phyloP scores from a whole-genome alignment of 2,888 invertebrate species.

The Antitype chi region DNA sequence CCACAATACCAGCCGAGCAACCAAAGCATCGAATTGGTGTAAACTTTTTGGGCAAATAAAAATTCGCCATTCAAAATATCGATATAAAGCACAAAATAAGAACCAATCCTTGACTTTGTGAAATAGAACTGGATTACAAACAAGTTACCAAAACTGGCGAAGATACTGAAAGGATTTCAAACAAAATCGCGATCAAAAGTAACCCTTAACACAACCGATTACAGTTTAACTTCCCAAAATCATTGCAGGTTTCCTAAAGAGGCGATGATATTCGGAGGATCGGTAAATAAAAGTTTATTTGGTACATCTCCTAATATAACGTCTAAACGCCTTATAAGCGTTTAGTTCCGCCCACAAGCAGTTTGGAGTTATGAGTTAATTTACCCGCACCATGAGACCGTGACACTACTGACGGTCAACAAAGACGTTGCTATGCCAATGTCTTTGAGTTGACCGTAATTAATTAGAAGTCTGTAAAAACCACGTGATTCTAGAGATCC shows the following conservation, averaged over 20 bases:
- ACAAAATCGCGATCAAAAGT: constrained; percentile 12
- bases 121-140: constrained; percentile 42
- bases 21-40: not conserved
- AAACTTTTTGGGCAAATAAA: not conserved
- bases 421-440: constrained; percentile 41
- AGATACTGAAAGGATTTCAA: constrained; percentile 24
- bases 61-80: not conserved
- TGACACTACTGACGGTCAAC: constrained; percentile 48
- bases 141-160: constrained; percentile 54
- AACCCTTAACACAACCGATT: not conserved
- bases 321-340: constrained; percentile 60
- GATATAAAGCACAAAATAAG: not conserved
- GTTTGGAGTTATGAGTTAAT: constrained; percentile 58
- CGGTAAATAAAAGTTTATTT: constrained; percentile 53
- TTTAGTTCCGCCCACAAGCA: constrained; percentile 56
- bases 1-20: not conserved
- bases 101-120: constrained; percentile 15
- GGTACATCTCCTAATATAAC: constrained; percentile 45
- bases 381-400: constrained; percentile 43
- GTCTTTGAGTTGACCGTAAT: too few relatives aligned
- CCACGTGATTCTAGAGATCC: not conserved
- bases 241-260: constrained; percentile 39
- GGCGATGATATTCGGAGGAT: constrained; percentile 52
- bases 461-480: not conserved
- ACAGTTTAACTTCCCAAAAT: constrained; percentile 33